Evolutionary conservation across 2,888 invertebrate species (phyloP).

Genomic region (Brachylomia viminalis): DNA sequence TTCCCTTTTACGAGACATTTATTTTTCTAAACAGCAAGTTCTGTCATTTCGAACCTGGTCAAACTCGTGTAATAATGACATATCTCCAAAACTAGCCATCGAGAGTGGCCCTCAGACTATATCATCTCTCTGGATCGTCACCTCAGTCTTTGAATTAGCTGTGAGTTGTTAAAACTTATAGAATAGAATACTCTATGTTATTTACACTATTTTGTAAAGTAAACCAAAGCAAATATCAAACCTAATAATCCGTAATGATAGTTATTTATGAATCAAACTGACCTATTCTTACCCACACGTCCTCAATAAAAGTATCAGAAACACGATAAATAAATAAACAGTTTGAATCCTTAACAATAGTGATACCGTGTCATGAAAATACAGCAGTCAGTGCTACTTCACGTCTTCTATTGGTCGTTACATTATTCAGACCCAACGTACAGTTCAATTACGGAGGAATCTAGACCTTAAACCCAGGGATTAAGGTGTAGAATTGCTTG

Average conservation of each 20-base stretch:
- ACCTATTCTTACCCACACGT: background rate
- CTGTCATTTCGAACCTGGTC: background rate
- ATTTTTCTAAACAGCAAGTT: background rate
- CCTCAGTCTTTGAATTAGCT: background rate
- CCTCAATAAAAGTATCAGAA: conserved; percentile 22
- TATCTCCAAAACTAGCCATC: background rate
- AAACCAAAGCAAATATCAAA: conserved; percentile 17
- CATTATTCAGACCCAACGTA: conserved; percentile 56
- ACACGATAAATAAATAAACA: conserved; percentile 50
- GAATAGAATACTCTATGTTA: too few species aligned
- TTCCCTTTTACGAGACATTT: background rate
- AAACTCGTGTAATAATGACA: background rate
- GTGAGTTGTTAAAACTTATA: background rate
- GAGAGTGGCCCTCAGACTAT: background rate
- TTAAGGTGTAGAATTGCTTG: conserved; percentile 41
- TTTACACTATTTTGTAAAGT: too few species aligned
- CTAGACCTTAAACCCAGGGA: conserved; percentile 17
- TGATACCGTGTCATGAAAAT: conserved; percentile 56
- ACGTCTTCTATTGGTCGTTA: conserved; percentile 38
- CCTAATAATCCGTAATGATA: background rate
- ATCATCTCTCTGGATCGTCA: background rate
- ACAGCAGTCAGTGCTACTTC: conserved; percentile 32
- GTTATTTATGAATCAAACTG: conserved; percentile 33
- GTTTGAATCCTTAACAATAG: conserved; percentile 34
- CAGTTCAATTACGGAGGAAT: conserved; percentile 38